phyloP scores from a whole-genome alignment of 2,797 vertebrate genomes.

The Cyprinella venusta region DNA sequence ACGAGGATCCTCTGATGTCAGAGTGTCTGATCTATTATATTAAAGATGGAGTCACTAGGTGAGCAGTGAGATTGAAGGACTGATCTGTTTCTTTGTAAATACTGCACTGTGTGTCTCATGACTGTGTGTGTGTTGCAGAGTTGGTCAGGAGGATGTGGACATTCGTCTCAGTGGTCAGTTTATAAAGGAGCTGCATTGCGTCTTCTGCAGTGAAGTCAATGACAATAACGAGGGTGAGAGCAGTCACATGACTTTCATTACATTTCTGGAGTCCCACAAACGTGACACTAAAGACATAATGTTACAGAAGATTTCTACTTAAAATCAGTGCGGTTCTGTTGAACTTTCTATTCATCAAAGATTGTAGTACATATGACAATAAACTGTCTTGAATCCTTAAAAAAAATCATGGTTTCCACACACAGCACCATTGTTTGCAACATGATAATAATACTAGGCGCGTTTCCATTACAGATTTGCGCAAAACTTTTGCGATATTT shows the following conservation, averaged over 20 bases:
- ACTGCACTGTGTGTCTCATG: not conserved
- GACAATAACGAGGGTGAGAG: slow-evolving; percentile 78
- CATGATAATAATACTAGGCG: not conserved
- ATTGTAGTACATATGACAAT: too few relatives aligned
- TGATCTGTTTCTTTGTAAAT: not conserved
- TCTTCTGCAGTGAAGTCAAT: slow-evolving; percentile 83
- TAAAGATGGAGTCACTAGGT: slow-evolving; percentile 88
- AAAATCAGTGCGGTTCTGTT: not conserved
- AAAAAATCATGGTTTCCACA: not conserved
- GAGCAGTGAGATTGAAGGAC: not conserved
- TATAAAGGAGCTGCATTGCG: slow-evolving; percentile 85
- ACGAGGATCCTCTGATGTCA: slow-evolving; percentile 87
- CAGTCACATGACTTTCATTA: not conserved
- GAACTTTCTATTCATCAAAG: not conserved
- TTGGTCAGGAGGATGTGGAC: slow-evolving; percentile 85
- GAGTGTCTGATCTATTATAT: slow-evolving; percentile 88
- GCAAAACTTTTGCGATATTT: too few relatives aligned
- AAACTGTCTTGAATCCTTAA: not conserved
- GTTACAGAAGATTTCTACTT: not conserved
- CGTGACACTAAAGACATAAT: not conserved
- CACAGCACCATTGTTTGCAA: not conserved
- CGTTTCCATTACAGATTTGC: too few relatives aligned
- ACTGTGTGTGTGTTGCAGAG: slow-evolving; percentile 67
- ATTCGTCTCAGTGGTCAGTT: slow-evolving; percentile 86
- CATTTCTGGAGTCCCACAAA: not conserved